These are phyloP conservation scores for Priocnemis perturbator DNA, from an alignment of 2,888 invertebrate species.

Conservation along the genomic window DNA sequence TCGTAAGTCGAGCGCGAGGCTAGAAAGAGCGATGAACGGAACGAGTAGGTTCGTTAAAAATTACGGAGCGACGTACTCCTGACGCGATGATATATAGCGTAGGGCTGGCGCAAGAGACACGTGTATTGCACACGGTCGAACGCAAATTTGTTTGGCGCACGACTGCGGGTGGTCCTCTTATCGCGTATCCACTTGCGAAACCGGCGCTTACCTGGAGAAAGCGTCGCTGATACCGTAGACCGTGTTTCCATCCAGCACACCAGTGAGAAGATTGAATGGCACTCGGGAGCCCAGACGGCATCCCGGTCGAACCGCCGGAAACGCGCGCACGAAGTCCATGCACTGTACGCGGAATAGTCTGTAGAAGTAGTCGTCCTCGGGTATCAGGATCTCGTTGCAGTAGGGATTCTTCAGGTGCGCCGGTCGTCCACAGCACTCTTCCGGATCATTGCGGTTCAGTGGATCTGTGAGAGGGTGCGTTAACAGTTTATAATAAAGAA, in stretches of 20 bases:
- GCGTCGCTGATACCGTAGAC: slow-evolving; percentile 91
- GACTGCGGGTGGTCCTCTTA: too few species aligned
- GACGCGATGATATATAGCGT: too few species aligned
- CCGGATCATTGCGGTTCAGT: slow-evolving; percentile 90
- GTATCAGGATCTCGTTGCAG: slow-evolving; percentile 92
- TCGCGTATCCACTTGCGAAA: too few species aligned
- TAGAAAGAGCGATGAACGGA: too few species aligned
- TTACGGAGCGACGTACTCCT: too few species aligned
- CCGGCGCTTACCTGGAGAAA: slow-evolving; percentile 80
- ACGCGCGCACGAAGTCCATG: slow-evolving; percentile 92
- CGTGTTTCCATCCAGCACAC: slow-evolving; percentile 91
- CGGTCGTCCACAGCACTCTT: slow-evolving; percentile 91
- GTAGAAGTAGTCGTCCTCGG: slow-evolving; percentile 94
- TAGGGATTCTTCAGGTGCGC: slow-evolving; percentile 91
- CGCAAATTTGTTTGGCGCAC: too few species aligned
- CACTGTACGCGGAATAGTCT: slow-evolving; percentile 89
- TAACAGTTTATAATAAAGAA: too few species aligned
- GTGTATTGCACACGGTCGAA: too few species aligned
- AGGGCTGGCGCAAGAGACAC: too few species aligned
- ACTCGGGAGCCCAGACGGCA: slow-evolving; percentile 91
- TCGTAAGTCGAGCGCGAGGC: too few species aligned
- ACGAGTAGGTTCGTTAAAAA: too few species aligned
- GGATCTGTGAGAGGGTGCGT: slow-evolving; percentile 81
- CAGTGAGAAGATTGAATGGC: slow-evolving; percentile 91
- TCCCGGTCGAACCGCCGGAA: slow-evolving; percentile 90